phyloP scores from a whole-genome alignment of 2,113 vertebrate genomes.

The Campylomormyrus tamandua region DNA sequence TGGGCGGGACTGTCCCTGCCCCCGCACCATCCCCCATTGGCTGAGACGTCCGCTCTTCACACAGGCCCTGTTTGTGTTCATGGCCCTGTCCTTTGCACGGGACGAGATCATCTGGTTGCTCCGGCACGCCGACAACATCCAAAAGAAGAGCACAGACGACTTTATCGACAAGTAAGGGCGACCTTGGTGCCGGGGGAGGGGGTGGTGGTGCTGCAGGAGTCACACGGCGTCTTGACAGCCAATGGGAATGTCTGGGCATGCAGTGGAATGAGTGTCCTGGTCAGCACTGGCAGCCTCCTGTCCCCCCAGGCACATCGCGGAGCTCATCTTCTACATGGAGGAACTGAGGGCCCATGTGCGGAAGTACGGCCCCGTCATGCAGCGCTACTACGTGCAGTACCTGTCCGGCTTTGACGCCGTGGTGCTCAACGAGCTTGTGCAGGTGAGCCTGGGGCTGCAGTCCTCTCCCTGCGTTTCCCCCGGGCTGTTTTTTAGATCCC shows the following conservation, averaged over 20 bases:
- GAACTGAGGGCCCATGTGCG: constrained; percentile 91
- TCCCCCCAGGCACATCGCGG: constrained; percentile 80
- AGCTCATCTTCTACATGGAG: constrained; percentile 99
- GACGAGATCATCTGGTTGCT: constrained; percentile 99
- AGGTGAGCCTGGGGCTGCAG: constrained; percentile 61
- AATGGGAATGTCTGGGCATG: background rate
- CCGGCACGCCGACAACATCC: constrained; percentile 96
- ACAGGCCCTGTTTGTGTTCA: constrained; percentile 96
- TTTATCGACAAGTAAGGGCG: constrained; percentile 90
- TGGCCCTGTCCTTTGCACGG: constrained; percentile 95
- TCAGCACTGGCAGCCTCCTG: background rate
- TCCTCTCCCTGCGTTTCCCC: background rate
- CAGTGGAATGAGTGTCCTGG: background rate
- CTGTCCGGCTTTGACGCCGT: constrained; percentile 96
- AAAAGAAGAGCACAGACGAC: constrained; percentile 97
- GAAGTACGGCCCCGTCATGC: constrained; percentile 96
- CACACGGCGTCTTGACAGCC: background rate
- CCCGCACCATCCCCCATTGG: background rate
- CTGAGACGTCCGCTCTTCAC: background rate
- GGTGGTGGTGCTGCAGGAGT: background rate
- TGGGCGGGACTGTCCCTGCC: background rate
- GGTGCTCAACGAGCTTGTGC: constrained; percentile 94
- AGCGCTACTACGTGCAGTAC: constrained; percentile 96
- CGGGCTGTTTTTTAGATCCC: background rate
- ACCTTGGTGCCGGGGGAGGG: too few relatives aligned